phyloP scores from a whole-genome alignment of 1,140 invertebrate species.

The Berghia stephanieae region DNA sequence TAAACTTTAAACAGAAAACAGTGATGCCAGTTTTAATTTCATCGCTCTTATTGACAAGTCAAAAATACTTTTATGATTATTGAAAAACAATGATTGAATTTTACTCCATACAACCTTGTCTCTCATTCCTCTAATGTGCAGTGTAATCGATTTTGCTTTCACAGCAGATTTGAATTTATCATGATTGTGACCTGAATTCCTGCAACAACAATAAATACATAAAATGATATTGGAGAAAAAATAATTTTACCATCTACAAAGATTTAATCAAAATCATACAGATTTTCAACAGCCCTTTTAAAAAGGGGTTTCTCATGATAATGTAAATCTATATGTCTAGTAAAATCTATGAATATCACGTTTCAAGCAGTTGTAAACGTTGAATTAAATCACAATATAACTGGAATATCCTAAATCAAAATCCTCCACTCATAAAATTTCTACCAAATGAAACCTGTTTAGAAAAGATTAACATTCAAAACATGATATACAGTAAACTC shows the following conservation, averaged over 20 bases:
- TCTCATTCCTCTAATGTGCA: conserved; percentile 32
- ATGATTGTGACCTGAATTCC: background rate
- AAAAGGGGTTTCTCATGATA: too few relatives aligned
- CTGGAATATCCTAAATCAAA: too few relatives aligned
- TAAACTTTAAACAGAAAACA: background rate
- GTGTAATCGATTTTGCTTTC: conserved; percentile 32
- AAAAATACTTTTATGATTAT: background rate
- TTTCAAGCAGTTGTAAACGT: too few relatives aligned
- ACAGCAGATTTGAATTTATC: background rate
- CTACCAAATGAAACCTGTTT: too few relatives aligned
- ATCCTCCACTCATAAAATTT: too few relatives aligned
- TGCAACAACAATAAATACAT: background rate
- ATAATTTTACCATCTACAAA: background rate
- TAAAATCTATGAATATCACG: too few relatives aligned
- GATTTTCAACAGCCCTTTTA: too few relatives aligned
- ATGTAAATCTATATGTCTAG: too few relatives aligned
- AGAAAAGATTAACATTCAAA: background rate
- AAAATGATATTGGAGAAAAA: background rate
- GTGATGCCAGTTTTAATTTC: background rate
- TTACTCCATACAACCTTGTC: conserved; percentile 24
- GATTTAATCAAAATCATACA: background rate
- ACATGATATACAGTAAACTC: background rate
- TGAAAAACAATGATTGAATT: background rate
- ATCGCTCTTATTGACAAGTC: background rate
- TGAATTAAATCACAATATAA: too few relatives aligned